Evolutionary conservation across 2,888 invertebrate genomes (phyloP).

Genomic region (Leucania comma): DNA sequence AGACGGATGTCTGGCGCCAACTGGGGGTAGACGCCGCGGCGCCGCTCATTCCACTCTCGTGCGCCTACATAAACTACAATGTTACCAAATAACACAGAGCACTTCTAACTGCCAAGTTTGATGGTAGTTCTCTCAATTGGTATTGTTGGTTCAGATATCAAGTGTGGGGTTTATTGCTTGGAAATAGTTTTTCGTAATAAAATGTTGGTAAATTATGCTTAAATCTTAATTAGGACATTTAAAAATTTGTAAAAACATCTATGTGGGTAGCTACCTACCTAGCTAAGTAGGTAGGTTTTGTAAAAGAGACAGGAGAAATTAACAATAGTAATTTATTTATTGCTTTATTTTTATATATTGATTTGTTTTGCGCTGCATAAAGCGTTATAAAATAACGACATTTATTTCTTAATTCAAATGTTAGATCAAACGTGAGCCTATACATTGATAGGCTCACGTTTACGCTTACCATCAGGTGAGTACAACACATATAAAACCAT

Average conservation of each 20-base stretch:
- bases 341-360: no score
- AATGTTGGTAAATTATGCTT: background rate
- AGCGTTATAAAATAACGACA: background rate
- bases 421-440: no score
- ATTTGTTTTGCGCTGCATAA: no score
- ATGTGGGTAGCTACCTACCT: no score
- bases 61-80: slow-evolving; percentile 70
- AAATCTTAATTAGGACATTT: no score
- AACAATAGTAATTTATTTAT: no score
- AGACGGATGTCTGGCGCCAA: slow-evolving; percentile 75
- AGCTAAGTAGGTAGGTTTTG: no score
- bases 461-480: no score
- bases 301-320: background rate
- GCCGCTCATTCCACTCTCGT: slow-evolving; percentile 68
- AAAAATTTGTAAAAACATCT: no score
- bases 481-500: no score
- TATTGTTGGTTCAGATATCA: background rate
- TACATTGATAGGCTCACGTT: no score
- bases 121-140: slow-evolving; percentile 19
- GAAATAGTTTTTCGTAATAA: background rate
- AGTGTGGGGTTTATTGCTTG: background rate
- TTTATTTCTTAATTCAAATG: no score
- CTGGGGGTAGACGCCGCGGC: slow-evolving; percentile 71
- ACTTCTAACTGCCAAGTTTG: slow-evolving; percentile 36
- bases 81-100: slow-evolving; percentile 63